Percentiles rank a stretch among this genome's conserved stretches.
These are phyloP conservation scores for Zoanthus solanderi DNA, from an alignment of 92 coral and sea anemone genomes.

Conservation along the genomic window DNA sequence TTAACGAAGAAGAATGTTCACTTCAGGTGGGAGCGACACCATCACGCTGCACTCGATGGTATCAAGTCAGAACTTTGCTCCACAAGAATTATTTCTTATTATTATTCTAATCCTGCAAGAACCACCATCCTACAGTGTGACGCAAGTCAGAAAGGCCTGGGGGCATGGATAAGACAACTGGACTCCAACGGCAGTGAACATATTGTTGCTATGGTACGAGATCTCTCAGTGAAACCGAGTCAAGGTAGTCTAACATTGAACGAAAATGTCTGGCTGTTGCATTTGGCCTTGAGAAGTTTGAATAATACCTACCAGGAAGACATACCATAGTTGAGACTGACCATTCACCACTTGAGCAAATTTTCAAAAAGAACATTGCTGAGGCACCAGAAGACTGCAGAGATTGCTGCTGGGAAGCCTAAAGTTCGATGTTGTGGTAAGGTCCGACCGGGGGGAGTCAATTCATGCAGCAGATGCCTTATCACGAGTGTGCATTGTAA, in stretches of 20 bases:
- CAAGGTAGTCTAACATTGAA: background rate
- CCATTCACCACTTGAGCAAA: constrained; percentile 33
- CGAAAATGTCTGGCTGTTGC: background rate
- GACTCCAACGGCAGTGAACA: too few species aligned
- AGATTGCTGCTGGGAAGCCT: constrained; percentile 18
- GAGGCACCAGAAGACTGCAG: background rate
- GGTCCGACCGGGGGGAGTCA: constrained; percentile 21
- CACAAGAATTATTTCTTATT: background rate
- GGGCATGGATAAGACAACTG: background rate
- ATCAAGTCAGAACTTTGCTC: background rate
- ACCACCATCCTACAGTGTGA: background rate
- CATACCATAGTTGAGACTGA: constrained; percentile 27
- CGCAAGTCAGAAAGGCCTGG: background rate
- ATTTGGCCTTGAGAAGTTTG: background rate
- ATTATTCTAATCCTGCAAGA: background rate
- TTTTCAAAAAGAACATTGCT: constrained; percentile 7
- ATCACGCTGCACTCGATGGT: background rate
- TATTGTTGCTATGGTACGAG: background rate
- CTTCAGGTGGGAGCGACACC: background rate
- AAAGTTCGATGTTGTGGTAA: constrained; percentile 27
- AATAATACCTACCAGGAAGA: background rate
- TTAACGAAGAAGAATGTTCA: too few species aligned
- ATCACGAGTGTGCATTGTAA: background rate
- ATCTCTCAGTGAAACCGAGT: background rate
- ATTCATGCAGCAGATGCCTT: constrained; percentile 39